A percentile compares a stretch with the other conserved stretches of the same genome.
Conservation (phyloP, 2,797 vertebrate species). For the Falco cherrug region DNA sequence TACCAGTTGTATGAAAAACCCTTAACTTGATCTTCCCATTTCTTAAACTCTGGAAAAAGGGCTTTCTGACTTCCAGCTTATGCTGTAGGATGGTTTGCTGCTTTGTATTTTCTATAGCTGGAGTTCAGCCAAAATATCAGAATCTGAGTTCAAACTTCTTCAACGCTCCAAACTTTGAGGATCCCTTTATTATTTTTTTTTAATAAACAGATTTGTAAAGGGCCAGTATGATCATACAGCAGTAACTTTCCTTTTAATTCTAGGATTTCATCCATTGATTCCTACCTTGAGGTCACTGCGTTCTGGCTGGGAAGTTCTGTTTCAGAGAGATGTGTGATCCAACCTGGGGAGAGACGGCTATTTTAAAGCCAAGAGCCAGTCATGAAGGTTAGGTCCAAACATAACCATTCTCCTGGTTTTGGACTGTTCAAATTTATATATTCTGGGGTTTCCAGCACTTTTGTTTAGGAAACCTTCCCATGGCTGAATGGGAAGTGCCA, state of each 20-base stretch:
- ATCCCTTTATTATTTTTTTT: not conserved
- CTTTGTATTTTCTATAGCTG: not conserved
- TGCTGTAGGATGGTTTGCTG: not conserved
- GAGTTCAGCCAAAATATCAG: not conserved
- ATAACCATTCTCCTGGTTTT: constrained; percentile 4
- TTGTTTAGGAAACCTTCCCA: constrained; percentile 13
- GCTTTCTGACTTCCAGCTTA: not conserved
- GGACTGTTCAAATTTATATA: not conserved
- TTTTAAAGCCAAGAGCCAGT: not conserved
- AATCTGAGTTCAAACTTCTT: not conserved
- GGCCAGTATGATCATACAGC: not conserved
- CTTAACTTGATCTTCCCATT: not conserved
- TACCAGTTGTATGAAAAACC: not conserved
- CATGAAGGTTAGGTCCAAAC: constrained; percentile 3
- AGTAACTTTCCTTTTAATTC: not conserved
- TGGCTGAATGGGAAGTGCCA: not conserved
- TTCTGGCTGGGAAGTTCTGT: not conserved
- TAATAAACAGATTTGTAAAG: not conserved
- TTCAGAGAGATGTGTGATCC: not conserved
- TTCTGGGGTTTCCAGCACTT: constrained; percentile 14
- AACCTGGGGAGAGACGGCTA: not conserved
- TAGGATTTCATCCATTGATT: not conserved
- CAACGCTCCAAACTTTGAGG: not conserved
- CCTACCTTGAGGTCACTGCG: not conserved
- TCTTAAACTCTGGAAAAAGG: not conserved